Evolutionary conservation across 2,888 invertebrate species (phyloP).

Genomic region (Chydorus sphaericus): DNA sequence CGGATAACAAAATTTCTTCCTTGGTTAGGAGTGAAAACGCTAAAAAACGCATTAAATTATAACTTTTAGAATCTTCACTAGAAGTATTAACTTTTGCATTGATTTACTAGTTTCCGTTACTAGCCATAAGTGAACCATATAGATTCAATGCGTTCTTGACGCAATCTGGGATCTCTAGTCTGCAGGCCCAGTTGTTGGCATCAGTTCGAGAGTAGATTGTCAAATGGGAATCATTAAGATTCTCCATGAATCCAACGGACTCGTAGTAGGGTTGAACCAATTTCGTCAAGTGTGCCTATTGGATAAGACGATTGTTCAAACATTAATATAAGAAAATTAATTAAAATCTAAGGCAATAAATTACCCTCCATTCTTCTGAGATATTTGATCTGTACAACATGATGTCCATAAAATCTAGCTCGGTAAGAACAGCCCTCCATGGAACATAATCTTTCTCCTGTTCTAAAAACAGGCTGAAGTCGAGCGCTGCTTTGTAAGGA

Average conservation of each 20-base stretch:
- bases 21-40: slow-evolving; percentile 60
- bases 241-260: slow-evolving; percentile 44
- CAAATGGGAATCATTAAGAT: slow-evolving; percentile 45
- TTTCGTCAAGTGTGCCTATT: slow-evolving; percentile 20
- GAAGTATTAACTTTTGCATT: neutral
- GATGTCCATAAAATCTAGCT: slow-evolving; percentile 41
- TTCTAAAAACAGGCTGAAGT: slow-evolving; percentile 36
- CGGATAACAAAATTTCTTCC: slow-evolving; percentile 68
- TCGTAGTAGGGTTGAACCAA: slow-evolving; percentile 18
- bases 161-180: slow-evolving; percentile 56
- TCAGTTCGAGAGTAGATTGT: slow-evolving; percentile 54
- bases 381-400: slow-evolving; percentile 47
- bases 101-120: slow-evolving; percentile 31
- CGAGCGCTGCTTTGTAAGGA: slow-evolving; percentile 24
- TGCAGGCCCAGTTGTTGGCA: slow-evolving; percentile 57
- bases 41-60: neutral
- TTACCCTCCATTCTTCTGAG: slow-evolving; percentile 50
- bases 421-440: slow-evolving; percentile 44
- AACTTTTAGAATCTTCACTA: neutral
- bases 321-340: slow-evolving; percentile 31
- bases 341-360: slow-evolving; percentile 31
- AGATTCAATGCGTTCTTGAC: slow-evolving; percentile 52
- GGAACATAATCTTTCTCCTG: slow-evolving; percentile 46
- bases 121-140: slow-evolving; percentile 63
- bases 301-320: slow-evolving; percentile 22